Conservation (phyloP, 2,888 invertebrate species). For the Galerucella calmariensis region DNA sequence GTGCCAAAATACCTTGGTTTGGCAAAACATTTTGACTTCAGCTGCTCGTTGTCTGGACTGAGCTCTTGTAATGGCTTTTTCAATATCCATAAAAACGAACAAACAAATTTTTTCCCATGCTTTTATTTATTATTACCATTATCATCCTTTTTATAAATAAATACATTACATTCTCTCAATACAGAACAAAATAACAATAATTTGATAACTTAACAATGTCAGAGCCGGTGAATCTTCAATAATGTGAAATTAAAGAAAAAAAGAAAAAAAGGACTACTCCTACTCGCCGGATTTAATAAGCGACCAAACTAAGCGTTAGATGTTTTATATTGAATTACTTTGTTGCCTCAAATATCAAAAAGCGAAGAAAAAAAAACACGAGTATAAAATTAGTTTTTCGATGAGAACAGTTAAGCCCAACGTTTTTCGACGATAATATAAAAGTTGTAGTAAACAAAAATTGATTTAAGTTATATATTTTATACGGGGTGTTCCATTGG, state of each 20-base stretch:
- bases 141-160: too few species aligned
- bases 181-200: background rate
- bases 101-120: too few species aligned
- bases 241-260: slow-evolving; percentile 27
- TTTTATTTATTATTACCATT: too few species aligned
- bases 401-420: background rate
- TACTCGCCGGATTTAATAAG: slow-evolving; percentile 42
- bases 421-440: slow-evolving; percentile 8
- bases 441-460: background rate
- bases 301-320: slow-evolving; percentile 45
- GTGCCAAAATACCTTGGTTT: too few species aligned
- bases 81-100: too few species aligned
- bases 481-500: background rate
- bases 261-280: slow-evolving; percentile 25
- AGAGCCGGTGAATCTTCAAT: slow-evolving; percentile 20
- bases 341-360: slow-evolving; percentile 46
- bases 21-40: too few species aligned
- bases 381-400: slow-evolving; percentile 42
- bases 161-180: background rate
- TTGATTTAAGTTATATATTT: background rate
- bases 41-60: too few species aligned
- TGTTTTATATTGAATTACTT: slow-evolving; percentile 44
- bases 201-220: slow-evolving; percentile 23
- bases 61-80: too few species aligned
- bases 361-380: slow-evolving; percentile 39